Evolutionary conservation across 2,797 vertebrate species (phyloP), one percentile per base, ranked within the genome.

Genomic region (Menidia menidia): DNA sequence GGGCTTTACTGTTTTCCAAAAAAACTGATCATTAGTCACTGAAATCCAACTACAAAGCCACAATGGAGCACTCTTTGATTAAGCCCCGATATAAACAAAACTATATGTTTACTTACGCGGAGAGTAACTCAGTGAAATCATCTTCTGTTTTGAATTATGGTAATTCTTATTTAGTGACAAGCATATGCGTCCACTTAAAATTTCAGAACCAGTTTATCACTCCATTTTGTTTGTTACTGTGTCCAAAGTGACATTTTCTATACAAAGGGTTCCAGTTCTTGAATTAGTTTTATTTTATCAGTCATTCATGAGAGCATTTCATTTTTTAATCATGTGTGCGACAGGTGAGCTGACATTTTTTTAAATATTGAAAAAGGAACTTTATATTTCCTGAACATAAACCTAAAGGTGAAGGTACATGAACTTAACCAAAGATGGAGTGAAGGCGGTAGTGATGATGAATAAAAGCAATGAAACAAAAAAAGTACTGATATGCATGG

Each of bases 91-190:
- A 30, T 19, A 30, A 51, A 30, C 50, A 51, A 14, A 51, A 51
- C 50, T 30, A 13, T 51, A 6, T 51, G 50, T 51, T 30, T 51
- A 30, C 11, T 25, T 11, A 48, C n/a, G 18, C 19, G 11, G 19
- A 19, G 6, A 50, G 19, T 10, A 11, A 10, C 9, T 50, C 7
- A 25, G 48, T 30, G 50, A 6, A 12, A 13, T 10, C 50, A 51
- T 51, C 50, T 48, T 48, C 50, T 30, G 50, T 30, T 51, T 51
- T 51, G 50, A 25, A 51, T 51, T 30, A 51, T 51, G 50, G 25
- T 51, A 30, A 51, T 51, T 19, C 25, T 51, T 51, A 51, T 51
- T 51, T 30, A 51, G 25, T 30, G 12, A 51, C 11, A 51, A 51
- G 3, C 50, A 51, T 30, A 19, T 51, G 50, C 50, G 10, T 51